These are phyloP conservation scores for Rachycentron canadum DNA, from an alignment of 2,797 vertebrate genomes.

Conservation along the genomic window DNA sequence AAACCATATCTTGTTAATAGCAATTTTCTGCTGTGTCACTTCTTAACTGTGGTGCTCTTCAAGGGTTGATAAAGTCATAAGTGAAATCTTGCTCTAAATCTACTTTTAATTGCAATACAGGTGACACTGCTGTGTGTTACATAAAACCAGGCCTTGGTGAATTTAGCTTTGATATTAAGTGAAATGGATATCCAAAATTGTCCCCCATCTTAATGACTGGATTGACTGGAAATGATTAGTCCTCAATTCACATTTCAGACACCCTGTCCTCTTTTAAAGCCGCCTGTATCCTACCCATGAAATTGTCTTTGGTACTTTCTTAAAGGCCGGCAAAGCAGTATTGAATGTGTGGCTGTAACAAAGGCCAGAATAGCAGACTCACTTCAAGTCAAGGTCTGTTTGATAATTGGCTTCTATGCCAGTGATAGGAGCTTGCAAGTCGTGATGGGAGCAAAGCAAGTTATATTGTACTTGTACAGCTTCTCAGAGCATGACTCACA, in stretches of 20 bases:
- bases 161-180: slow-evolving; percentile 11
- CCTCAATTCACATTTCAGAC: neutral
- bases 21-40: slow-evolving; percentile 4
- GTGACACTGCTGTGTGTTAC: neutral
- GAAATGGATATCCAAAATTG: neutral
- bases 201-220: neutral
- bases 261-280: neutral
- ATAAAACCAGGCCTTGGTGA: slow-evolving; percentile 7
- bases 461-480: neutral
- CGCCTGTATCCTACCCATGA: neutral
- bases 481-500: neutral
- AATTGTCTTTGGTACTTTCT: neutral
- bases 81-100: no score
- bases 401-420: neutral
- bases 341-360: neutral
- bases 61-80: neutral
- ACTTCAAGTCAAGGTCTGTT: slow-evolving; percentile 8
- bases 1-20: slow-evolving; percentile 6
- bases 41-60: neutral
- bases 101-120: slow-evolving; percentile 3
- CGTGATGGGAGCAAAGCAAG: neutral
- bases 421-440: neutral
- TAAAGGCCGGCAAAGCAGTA: neutral
- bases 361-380: neutral
- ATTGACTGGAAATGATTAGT: slow-evolving; percentile 6